These are phyloP conservation scores for Natator depressus DNA, from an alignment of 2,113 vertebrate species.

Conservation along the genomic window DNA sequence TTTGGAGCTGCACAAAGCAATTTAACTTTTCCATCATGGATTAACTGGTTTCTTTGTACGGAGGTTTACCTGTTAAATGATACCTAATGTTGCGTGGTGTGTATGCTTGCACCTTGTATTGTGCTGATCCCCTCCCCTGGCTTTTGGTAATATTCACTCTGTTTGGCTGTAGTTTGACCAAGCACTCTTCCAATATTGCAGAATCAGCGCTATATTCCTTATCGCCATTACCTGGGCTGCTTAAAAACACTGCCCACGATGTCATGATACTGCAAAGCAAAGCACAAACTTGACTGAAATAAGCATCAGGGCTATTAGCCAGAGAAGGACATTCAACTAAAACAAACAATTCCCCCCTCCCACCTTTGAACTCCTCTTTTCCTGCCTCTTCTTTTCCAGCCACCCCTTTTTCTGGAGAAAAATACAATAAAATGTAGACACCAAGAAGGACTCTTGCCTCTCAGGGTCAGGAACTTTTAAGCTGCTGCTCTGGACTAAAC, in stretches of 20 bases:
- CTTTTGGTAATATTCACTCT: not conserved
- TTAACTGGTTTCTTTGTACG: not conserved
- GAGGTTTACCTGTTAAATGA: not conserved
- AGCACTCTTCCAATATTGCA: not conserved
- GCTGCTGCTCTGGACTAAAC: not conserved
- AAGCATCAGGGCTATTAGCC: not conserved
- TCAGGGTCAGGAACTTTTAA: not conserved
- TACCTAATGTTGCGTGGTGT: not conserved
- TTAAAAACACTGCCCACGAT: not conserved
- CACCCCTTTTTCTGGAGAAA: not conserved
- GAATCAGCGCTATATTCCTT: not conserved
- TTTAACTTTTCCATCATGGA: not conserved
- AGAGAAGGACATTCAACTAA: no score
- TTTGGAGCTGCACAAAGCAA: not conserved
- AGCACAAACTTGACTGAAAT: not conserved
- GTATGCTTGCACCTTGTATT: not conserved
- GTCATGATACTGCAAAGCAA: not conserved
- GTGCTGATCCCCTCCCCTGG: not conserved
- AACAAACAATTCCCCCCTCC: not conserved
- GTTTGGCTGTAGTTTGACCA: not conserved
- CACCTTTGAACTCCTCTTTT: not conserved
- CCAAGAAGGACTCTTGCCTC: not conserved
- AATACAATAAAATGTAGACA: not conserved
- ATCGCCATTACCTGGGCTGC: not conserved
- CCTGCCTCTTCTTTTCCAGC: not conserved